Evolutionary conservation across 2,797 vertebrate genomes (phyloP), one percentile per base, ranked within the genome.

Genomic region (Enteromius viviparus): DNA sequence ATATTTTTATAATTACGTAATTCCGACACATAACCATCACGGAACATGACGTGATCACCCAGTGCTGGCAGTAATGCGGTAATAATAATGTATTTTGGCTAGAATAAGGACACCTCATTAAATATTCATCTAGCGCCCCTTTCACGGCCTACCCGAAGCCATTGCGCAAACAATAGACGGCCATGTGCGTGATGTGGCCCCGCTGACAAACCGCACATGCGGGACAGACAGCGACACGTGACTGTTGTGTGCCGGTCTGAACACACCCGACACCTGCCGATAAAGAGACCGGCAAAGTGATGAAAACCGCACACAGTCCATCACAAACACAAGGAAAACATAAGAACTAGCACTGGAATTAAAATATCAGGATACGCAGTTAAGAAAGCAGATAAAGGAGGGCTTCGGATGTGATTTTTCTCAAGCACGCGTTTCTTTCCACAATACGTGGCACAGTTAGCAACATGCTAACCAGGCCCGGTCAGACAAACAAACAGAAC

Each of bases 391-490:
- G 1, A 23, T 4, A 6, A n/a, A 0, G 1, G 17, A 0, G 19
- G 9, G 2, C 8, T 58, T 21, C 10, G 1, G 26, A 3, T 7
- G 60, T 3, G 17, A n/a, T 3, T 71, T n/a, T 23, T 4, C 40
- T 29, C 19, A 21, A 15, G 3, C 40, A 49, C 12, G 1, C 26
- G 1, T 42, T 11, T 40, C 1, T 26, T 26, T 55, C 3, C 12
- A 75, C 80, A 66, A 82, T 82, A 82, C 80, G 80, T 82, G 80
- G 80, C 80, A 82, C 0, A 3, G 29, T 0, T 17, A 75, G 70
- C 80, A 81, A 26, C 40, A 62, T 0, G 79, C 79, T 75, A 81
- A 34, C 21, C 1, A 47, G 79, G 66, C 78, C 68, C 45, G 12
- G 15, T 0, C 26, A 37, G 37, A 32, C 17, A 19, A 34, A 49